Percentiles rank a stretch among this genome's conserved stretches.
Evolutionary conservation across 37 sponge, comb jelly and placozoan genomes (phyloP).

Genomic region (Aplysina aerophoba): DNA sequence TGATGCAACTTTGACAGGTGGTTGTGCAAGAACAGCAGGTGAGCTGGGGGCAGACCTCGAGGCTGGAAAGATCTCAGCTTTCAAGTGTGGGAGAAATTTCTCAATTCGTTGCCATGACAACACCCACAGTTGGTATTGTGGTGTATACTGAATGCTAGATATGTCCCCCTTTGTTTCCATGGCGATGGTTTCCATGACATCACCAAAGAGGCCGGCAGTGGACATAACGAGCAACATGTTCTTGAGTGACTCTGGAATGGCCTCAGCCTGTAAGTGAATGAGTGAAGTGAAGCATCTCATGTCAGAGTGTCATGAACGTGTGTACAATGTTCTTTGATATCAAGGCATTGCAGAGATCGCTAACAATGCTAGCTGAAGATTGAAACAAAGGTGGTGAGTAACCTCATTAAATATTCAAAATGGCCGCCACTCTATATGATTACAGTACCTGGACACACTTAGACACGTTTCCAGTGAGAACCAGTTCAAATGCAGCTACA

Average conservation of each 20-base stretch:
- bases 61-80: constrained; percentile 73
- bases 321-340: no score
- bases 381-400: no score
- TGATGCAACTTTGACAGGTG: background rate
- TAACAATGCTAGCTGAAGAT: no score
- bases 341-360: no score
- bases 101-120: constrained; percentile 78
- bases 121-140: constrained; percentile 62
- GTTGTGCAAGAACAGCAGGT: background rate
- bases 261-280: constrained; percentile 65
- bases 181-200: constrained; percentile 35
- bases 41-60: constrained; percentile 5
- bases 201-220: constrained; percentile 81
- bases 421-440: no score
- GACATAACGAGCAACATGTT: constrained; percentile 87
- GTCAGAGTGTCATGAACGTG: no score
- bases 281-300: background rate
- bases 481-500: no score
- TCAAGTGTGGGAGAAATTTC: constrained; percentile 79
- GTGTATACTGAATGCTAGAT: background rate
- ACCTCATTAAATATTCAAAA: no score
- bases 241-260: constrained; percentile 88
- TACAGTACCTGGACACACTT: no score
- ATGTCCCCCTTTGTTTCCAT: background rate
- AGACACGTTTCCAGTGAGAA: no score